These are phyloP conservation scores for Drosophila paramelanica DNA, from an alignment of 2,888 invertebrate species.

Conservation along the genomic window DNA sequence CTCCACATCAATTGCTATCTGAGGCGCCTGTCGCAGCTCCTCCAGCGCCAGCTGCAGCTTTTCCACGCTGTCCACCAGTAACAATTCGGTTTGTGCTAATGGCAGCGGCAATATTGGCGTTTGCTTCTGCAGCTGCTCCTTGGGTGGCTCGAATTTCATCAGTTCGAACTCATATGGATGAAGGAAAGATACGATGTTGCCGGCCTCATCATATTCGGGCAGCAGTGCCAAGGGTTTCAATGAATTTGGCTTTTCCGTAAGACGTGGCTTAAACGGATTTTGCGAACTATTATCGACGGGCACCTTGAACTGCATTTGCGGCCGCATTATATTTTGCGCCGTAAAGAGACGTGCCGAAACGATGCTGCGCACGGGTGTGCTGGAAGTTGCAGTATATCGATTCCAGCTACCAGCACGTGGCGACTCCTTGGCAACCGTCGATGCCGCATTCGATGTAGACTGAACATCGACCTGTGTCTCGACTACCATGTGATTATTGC, in stretches of 20 bases:
- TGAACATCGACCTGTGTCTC: conserved; percentile 82
- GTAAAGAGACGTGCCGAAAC: conserved; percentile 86
- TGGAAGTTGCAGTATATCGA: conserved; percentile 45
- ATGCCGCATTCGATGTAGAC: conserved; percentile 14
- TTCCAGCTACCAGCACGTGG: conserved; percentile 88
- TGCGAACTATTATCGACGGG: conserved; percentile 92
- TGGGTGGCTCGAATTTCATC: conserved; percentile 88
- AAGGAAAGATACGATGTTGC: conserved; percentile 88
- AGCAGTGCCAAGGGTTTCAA: conserved; percentile 91
- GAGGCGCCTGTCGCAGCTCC: conserved; percentile 88
- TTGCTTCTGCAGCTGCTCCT: conserved; percentile 85
- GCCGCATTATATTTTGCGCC: conserved; percentile 90
- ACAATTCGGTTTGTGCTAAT: conserved; percentile 88
- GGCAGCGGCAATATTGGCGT: conserved; percentile 85
- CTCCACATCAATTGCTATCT: conserved; percentile 96
- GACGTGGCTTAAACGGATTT: conserved; percentile 92
- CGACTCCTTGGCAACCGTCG: conserved; percentile 9
- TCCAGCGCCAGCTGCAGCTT: conserved; percentile 88
- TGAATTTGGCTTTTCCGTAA: conserved; percentile 95
- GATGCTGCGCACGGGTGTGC: conserved; percentile 40
- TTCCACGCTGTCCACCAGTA: conserved; percentile 88
- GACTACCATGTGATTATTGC: conserved; percentile 86
- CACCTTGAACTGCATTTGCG: conserved; percentile 93
- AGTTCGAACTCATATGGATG: conserved; percentile 96
- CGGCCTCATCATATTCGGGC: conserved; percentile 89